These are phyloP conservation scores for Pyrocephalus nanus DNA, from an alignment of 2,797 vertebrate species.

Conservation along the genomic window DNA sequence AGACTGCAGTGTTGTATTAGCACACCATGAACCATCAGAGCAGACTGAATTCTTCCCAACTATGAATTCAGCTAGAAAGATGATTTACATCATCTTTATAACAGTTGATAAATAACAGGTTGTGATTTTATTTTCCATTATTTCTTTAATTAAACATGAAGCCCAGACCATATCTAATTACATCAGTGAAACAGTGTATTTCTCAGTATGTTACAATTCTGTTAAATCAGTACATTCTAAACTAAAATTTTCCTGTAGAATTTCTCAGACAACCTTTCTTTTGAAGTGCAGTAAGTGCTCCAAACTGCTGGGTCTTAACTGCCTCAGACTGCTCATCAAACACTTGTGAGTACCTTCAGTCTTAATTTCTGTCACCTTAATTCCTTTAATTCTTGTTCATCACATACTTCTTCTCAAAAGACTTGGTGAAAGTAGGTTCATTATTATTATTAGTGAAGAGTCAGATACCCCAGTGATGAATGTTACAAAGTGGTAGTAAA, in stretches of 20 bases:
- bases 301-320: neutral
- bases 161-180: neutral
- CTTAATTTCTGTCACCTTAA: neutral
- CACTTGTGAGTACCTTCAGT: neutral
- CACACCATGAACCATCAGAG: neutral
- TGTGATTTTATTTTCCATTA: neutral
- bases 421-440: neutral
- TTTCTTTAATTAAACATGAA: conserved; percentile 4
- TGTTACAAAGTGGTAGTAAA: neutral
- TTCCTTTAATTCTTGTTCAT: neutral
- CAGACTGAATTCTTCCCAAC: neutral
- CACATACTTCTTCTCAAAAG: neutral
- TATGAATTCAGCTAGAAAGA: neutral
- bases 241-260: neutral
- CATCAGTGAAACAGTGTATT: neutral
- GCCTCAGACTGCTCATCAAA: neutral
- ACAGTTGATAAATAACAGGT: neutral
- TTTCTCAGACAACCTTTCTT: neutral
- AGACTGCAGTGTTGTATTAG: neutral
- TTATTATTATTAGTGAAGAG: neutral
- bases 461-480: neutral
- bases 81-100: conserved; percentile 1
- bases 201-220: neutral
- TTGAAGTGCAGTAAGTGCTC: neutral
- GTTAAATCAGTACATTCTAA: neutral